phyloP scores from a whole-genome alignment of 2,888 invertebrate species.

The Scaptomyza caliginosa region DNA sequence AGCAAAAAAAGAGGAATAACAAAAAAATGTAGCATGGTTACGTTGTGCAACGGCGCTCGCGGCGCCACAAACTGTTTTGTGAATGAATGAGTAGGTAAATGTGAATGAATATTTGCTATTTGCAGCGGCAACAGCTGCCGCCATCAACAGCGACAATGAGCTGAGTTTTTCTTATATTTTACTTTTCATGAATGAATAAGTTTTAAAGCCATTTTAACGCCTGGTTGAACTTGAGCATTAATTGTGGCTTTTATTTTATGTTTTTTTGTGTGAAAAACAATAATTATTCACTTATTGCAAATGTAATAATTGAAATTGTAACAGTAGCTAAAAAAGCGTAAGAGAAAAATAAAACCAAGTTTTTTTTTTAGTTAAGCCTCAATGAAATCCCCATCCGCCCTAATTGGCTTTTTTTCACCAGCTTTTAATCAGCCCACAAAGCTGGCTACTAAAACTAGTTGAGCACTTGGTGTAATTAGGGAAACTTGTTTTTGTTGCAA shows the following conservation, averaged over 20 bases:
- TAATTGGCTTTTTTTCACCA: slow-evolving; percentile 29
- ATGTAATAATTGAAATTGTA: slow-evolving; percentile 27
- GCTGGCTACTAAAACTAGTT: slow-evolving; percentile 44
- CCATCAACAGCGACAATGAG: slow-evolving; percentile 12
- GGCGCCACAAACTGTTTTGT: slow-evolving; percentile 52
- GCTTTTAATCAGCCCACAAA: slow-evolving; percentile 25
- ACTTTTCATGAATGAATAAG: slow-evolving; percentile 72
- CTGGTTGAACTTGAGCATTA: slow-evolving; percentile 39
- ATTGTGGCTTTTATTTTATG: slow-evolving; percentile 13
- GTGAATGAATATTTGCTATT: slow-evolving; percentile 58
- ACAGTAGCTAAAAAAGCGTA: background rate
- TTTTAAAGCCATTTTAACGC: slow-evolving; percentile 62
- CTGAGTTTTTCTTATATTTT: slow-evolving; percentile 36
- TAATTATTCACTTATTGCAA: slow-evolving; percentile 58
- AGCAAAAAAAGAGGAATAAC: slow-evolving; percentile 55
- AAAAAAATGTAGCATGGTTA: slow-evolving; percentile 27
- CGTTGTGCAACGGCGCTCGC: slow-evolving; percentile 53
- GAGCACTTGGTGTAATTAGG: slow-evolving; percentile 41
- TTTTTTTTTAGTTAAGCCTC: too few species aligned
- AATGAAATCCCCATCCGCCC: slow-evolving; percentile 3
- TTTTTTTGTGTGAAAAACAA: slow-evolving; percentile 40
- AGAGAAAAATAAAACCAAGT: slow-evolving; percentile 13
- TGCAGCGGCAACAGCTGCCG: slow-evolving; percentile 58
- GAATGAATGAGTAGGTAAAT: slow-evolving; percentile 52
- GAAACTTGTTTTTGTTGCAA: slow-evolving; percentile 49